phyloP scores from a whole-genome alignment of 2,797 vertebrate species.

The Cirrhinus mrigala region DNA sequence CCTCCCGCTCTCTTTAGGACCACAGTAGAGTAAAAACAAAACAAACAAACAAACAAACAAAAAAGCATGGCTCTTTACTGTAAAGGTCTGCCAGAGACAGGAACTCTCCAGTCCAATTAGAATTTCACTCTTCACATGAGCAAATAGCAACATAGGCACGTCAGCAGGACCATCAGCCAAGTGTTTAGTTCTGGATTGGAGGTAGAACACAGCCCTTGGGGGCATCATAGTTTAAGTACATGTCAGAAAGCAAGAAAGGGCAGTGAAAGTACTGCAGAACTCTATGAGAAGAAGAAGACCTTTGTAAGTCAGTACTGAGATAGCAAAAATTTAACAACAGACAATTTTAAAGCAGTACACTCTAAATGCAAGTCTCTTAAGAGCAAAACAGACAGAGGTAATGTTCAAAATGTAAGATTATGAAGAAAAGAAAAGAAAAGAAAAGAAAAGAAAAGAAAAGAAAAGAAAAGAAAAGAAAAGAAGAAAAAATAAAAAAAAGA shows the following conservation, averaged over 20 bases:
- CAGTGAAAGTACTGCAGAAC: constrained; percentile 9
- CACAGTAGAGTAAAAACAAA: constrained; percentile 65
- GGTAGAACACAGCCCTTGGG: not conserved
- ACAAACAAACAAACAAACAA: constrained; percentile 60
- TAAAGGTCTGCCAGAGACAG: constrained; percentile 54
- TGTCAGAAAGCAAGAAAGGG: constrained; percentile 21
- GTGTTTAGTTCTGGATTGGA: constrained; percentile 36
- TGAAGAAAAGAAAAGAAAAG: constrained; percentile 17
- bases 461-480: constrained; percentile 6
- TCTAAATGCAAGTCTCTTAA: constrained; percentile 33
- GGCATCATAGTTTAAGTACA: not conserved
- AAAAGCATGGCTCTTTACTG: constrained; percentile 59
- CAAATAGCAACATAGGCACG: not conserved
- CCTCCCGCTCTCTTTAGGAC: not conserved
- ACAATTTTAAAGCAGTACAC: constrained; percentile 7
- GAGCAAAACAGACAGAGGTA: constrained; percentile 38
- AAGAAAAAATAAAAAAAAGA: constrained; percentile 22
- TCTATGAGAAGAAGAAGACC: not conserved
- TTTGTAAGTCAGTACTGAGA: constrained; percentile 9
- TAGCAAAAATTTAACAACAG: not conserved
- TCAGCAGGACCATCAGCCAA: constrained; percentile 59
- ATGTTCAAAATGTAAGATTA: constrained; percentile 47
- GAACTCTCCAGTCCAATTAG: constrained; percentile 73
- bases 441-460: constrained; percentile 35
- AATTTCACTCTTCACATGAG: constrained; percentile 64